Evolutionary conservation across 2,888 invertebrate species (phyloP).

Genomic region (Orgyia antiqua): DNA sequence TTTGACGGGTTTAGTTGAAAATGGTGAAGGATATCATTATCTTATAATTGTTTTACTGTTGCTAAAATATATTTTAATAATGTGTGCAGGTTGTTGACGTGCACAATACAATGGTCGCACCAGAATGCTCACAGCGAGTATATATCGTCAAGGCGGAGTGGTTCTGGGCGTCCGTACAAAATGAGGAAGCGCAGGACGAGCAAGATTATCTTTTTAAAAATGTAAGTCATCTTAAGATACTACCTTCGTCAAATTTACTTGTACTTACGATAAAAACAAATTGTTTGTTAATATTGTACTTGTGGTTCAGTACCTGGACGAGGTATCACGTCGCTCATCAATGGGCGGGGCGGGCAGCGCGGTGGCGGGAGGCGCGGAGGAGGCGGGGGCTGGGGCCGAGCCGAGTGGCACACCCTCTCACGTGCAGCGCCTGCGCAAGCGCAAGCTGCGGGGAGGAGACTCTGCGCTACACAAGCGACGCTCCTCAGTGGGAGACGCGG

Average conservation of each 20-base stretch:
- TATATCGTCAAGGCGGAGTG: constrained; percentile 94
- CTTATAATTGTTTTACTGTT: constrained; percentile 9
- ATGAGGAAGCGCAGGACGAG: constrained; percentile 95
- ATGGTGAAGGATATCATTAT: constrained; percentile 17
- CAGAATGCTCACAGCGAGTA: constrained; percentile 84
- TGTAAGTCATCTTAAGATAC: constrained; percentile 75
- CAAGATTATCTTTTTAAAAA: constrained; percentile 92
- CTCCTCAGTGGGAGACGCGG: constrained; percentile 91
- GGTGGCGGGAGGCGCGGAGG: constrained; percentile 21
- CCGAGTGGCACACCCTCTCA: constrained; percentile 54
- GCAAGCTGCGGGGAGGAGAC: constrained; percentile 82
- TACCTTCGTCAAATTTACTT: too few relatives aligned
- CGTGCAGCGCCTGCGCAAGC: constrained; percentile 82
- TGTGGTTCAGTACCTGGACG: constrained; percentile 61
- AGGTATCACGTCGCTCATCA: constrained; percentile 70
- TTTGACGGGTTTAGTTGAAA: constrained; percentile 12
- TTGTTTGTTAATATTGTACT: too few relatives aligned
- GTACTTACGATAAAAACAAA: too few relatives aligned
- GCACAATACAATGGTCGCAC: constrained; percentile 82
- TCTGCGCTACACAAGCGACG: constrained; percentile 86
- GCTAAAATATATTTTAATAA: constrained; percentile 10
- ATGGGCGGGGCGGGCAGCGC: constrained; percentile 45
- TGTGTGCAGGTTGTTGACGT: constrained; percentile 90
- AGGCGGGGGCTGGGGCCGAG: constrained; percentile 20
- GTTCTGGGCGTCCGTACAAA: constrained; percentile 99